Conservation (phyloP, 2,797 vertebrate species). For the Taeniopygia guttata region DNA sequence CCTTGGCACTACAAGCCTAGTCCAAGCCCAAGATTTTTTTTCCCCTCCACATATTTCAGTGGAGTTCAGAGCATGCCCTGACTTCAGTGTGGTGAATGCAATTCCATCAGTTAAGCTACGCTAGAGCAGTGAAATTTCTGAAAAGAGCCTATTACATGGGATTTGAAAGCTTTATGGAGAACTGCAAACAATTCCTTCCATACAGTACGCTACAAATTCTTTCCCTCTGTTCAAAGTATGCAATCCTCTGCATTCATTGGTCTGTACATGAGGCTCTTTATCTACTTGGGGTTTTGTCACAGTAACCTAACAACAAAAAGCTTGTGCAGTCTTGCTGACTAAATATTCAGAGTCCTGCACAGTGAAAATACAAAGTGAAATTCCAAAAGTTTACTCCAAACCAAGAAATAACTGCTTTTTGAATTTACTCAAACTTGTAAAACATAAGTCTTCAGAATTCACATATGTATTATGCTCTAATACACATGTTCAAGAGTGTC, state of each 20-base stretch:
- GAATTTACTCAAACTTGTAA: neutral
- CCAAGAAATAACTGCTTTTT: neutral
- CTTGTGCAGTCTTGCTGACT: neutral
- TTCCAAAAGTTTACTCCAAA: neutral
- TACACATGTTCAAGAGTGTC: neutral
- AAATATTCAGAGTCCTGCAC: neutral
- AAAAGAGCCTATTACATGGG: neutral
- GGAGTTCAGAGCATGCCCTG: neutral
- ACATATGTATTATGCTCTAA: neutral
- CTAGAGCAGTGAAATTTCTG: neutral
- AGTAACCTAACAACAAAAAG: neutral
- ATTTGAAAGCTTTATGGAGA: neutral
- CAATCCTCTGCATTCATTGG: neutral
- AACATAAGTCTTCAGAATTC: neutral
- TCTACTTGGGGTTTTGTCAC: neutral
- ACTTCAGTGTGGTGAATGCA: neutral
- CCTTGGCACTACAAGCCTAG: neutral
- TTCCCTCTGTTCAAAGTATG: neutral
- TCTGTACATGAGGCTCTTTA: neutral
- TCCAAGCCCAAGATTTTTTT: neutral
- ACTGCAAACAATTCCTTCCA: neutral
- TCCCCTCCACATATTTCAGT: neutral
- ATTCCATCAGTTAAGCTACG: neutral
- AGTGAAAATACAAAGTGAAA: neutral
- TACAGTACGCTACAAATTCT: neutral